phyloP scores from a whole-genome alignment of 1,140 invertebrate species.

The Mycetomoellerius zeteki region DNA sequence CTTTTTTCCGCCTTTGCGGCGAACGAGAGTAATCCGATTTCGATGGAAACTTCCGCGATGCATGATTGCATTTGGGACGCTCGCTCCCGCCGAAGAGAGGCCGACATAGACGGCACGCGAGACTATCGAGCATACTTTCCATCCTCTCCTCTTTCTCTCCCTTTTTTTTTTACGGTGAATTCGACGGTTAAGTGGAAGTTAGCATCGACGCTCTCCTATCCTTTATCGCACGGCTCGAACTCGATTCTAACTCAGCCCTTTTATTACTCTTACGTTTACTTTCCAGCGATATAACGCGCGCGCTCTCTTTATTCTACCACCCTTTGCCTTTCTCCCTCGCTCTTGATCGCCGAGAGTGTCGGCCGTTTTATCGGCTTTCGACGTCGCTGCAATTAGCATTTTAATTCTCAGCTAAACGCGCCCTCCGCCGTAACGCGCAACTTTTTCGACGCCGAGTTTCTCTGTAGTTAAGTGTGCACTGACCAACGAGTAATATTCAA shows the following conservation, averaged over 20 bases:
- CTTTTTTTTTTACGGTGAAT: conserved; percentile 38
- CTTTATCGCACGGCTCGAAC: conserved; percentile 35
- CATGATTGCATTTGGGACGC: conserved; percentile 58
- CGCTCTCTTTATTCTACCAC: conserved; percentile 19
- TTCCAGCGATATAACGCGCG: conserved; percentile 52
- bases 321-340: background rate
- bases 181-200: conserved; percentile 60
- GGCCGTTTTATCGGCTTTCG: conserved; percentile 64
- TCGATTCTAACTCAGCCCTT: conserved; percentile 55
- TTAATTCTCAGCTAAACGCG: conserved; percentile 62
- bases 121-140: conserved; percentile 11
- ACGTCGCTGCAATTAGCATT: conserved; percentile 65
- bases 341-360: conserved; percentile 34
- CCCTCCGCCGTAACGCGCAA: conserved; percentile 39
- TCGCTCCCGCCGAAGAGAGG: conserved; percentile 57
- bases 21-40: conserved; percentile 67
- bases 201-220: conserved; percentile 42
- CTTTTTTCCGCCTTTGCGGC: conserved; percentile 56
- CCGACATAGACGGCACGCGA: conserved; percentile 37
- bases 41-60: conserved; percentile 46
- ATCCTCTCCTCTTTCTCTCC: conserved; percentile 9
- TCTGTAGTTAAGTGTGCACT: conserved; percentile 52
- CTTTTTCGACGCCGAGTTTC: conserved; percentile 20
- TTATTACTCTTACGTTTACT: conserved; percentile 64
- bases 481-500: conserved; percentile 55